Conservation (phyloP, 2,797 vertebrate genomes). For the Cryptoprocta ferox region DNA sequence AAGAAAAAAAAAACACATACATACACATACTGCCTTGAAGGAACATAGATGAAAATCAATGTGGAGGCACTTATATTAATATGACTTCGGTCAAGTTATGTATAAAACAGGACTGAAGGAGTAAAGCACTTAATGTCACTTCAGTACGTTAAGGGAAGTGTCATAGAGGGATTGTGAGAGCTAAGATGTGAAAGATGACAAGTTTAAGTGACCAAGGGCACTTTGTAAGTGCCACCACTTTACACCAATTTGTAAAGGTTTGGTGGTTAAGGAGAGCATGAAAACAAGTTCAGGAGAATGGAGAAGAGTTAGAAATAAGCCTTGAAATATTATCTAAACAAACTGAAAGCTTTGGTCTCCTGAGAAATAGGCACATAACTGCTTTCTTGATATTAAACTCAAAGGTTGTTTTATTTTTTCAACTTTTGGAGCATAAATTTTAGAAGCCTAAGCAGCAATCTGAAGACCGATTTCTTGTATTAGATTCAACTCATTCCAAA, state of each 20-base stretch:
- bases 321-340: background rate
- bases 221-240: too few relatives aligned
- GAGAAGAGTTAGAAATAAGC: background rate
- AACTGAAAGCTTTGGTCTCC: background rate
- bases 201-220: background rate
- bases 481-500: constrained; percentile 21
- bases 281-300: background rate
- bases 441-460: background rate
- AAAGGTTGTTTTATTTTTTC: background rate
- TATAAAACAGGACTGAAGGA: background rate
- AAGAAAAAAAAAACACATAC: background rate
- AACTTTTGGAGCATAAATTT: background rate
- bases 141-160: background rate
- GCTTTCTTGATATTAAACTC: background rate
- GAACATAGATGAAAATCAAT: background rate
- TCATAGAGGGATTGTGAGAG: background rate
- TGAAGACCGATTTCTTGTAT: background rate
- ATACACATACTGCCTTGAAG: background rate
- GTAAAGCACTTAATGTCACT: background rate
- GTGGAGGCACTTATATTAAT: background rate
- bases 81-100: background rate
- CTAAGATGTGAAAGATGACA: background rate
- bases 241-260: background rate
- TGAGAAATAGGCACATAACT: background rate
- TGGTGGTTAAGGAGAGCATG: background rate